These are phyloP conservation scores for Dicyrtomina minuta DNA, from an alignment of 2,888 invertebrate species.

Conservation along the genomic window DNA sequence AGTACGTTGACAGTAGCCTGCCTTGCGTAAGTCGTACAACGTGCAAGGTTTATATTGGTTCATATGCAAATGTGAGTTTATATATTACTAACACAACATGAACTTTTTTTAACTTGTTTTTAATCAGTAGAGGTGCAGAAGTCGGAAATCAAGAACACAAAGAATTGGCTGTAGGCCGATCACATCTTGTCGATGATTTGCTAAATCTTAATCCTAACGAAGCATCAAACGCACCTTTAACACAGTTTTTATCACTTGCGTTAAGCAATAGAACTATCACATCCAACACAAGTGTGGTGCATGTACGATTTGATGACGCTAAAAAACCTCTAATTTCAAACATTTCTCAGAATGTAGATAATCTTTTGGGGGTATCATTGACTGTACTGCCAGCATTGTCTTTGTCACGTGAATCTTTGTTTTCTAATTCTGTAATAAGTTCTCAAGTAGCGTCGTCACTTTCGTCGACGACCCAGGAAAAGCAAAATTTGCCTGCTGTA, in stretches of 20 bases:
- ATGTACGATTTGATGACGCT: slow-evolving; percentile 8
- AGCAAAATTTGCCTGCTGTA: background rate
- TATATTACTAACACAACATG: too few species aligned
- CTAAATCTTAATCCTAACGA: background rate
- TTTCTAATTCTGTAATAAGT: background rate
- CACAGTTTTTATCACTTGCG: slow-evolving; percentile 11
- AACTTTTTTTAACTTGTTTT: too few species aligned
- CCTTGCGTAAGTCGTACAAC: too few species aligned
- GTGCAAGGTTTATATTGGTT: too few species aligned
- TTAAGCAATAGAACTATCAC: slow-evolving; percentile 11
- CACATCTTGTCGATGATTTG: background rate
- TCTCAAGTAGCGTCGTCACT: background rate
- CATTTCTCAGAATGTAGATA: background rate
- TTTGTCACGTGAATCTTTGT: background rate
- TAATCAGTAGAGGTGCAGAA: too few species aligned
- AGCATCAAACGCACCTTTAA: background rate
- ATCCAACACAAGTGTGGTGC: slow-evolving; percentile 16
- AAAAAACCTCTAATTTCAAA: background rate
- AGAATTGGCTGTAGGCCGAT: too few species aligned
- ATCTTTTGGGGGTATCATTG: background rate
- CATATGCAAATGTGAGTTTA: too few species aligned
- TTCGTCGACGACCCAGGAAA: background rate
- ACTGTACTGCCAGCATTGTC: background rate
- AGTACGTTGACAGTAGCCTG: too few species aligned
- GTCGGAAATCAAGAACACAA: too few species aligned